A percentile compares a stretch with the other conserved stretches of the same genome.
Evolutionary conservation across 2,797 vertebrate genomes (phyloP).

Genomic region (Euphonia xanthogaster): DNA sequence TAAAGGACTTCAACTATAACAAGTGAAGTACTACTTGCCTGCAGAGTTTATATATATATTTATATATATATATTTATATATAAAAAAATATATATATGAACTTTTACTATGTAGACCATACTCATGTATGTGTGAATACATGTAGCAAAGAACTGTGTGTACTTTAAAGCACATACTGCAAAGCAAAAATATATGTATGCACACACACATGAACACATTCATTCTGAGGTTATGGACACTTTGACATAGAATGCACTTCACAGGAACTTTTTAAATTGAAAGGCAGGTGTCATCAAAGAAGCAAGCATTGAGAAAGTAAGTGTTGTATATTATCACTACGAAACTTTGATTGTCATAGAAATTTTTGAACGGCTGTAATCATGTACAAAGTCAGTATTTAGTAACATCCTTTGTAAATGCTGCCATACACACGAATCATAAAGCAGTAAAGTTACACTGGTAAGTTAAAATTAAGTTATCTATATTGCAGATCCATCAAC

Average conservation of each 20-base stretch:
- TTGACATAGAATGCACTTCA: conserved; percentile 67
- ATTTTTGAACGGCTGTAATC: conserved; percentile 51
- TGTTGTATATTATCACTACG: conserved; percentile 63
- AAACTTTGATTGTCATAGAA: conserved; percentile 53
- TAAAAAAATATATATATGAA: conserved; percentile 73
- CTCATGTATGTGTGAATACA: conserved; percentile 74
- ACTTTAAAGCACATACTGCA: conserved; percentile 52
- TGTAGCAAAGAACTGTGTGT: conserved; percentile 71
- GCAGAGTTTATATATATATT: conserved; percentile 82
- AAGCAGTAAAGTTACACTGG: conserved; percentile 26
- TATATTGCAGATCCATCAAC: conserved; percentile 8
- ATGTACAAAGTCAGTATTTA: conserved; percentile 61
- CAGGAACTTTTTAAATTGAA: conserved; percentile 68
- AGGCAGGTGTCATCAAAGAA: conserved; percentile 69
- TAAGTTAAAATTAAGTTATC: conserved; percentile 29
- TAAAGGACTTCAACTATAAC: conserved; percentile 77
- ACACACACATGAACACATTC: conserved; percentile 67
- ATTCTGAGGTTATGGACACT: conserved; percentile 74
- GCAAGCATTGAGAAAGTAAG: conserved; percentile 74
- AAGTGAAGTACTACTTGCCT: conserved; percentile 78
- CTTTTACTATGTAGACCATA: conserved; percentile 76
- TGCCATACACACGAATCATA: conserved; percentile 47
- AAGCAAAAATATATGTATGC: conserved; percentile 55
- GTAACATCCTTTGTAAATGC: conserved; percentile 48
- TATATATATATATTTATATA: conserved; percentile 72